Base-by-base conservation (phyloP, 2,113 vertebrate species). In the Oplegnathus fasciatus region DNA sequence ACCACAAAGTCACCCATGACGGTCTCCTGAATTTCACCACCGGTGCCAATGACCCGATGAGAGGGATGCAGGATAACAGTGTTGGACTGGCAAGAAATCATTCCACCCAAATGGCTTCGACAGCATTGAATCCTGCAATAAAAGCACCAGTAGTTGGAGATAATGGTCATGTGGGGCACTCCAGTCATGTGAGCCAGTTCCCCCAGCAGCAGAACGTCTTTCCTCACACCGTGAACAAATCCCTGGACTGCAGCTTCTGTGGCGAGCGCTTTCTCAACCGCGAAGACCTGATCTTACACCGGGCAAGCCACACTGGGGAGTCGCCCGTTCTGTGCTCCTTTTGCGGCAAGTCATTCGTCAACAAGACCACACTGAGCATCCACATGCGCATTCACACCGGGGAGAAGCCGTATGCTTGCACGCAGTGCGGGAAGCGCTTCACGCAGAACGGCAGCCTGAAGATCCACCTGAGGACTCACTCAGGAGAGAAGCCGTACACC, bases 301-400 rank as follows among this genome's bases (percentile, higher is more conserved):
- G 93, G 4, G 91, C 90, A 0, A 75, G 55, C 14, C 94, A 95
- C 82, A 93, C 91, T 0, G 92, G 92, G 11, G 93, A 94, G 86
- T 24, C 70, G 14, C 92, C 93, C 0, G 26, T 91, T 11, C 48
- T 72, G 13, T 97, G 96, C 74, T 79, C 87, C 2, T 89, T 94
- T 74, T 97, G 96, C 4, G 94, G 95, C 32, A 97, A 97, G 88
- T 93, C 95, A 2, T 97, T 97, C 22, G 95, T 95, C 65, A 96
- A 94, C 83, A 96, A 96, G 87, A 95, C 95, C 18, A 96, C 96
- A 7, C 93, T 97, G 71, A 93, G 87, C 82, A 96, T 96, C 87
- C 96, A 97, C 91, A 96, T 95, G 70, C 95, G 96, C 77, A 97
- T 96, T 2, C 96, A 97, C 93, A 97, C 96, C 0, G 96, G 96